These are phyloP conservation scores for Glaucomys volans DNA, from an alignment of 2,113 vertebrate species.

Conservation along the genomic window DNA sequence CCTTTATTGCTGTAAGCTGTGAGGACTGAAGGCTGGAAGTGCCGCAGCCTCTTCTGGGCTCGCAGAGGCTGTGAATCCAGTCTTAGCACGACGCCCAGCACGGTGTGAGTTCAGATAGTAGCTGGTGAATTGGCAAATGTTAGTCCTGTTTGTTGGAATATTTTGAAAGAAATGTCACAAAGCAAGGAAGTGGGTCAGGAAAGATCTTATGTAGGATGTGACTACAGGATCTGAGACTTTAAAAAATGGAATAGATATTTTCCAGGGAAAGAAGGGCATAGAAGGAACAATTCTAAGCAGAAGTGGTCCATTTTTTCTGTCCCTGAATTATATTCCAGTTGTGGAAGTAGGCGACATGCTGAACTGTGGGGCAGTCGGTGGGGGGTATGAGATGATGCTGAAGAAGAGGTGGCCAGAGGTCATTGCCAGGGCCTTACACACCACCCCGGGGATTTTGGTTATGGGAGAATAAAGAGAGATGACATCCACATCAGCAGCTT, in stretches of 20 bases:
- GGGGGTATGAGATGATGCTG: neutral
- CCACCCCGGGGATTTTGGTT: neutral
- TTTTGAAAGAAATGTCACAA: slow-evolving; percentile 31
- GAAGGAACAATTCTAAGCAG: neutral
- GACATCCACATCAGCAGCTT: neutral
- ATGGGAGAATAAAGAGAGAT: neutral
- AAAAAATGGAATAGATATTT: neutral
- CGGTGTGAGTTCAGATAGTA: neutral
- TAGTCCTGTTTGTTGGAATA: neutral
- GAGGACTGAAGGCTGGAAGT: neutral
- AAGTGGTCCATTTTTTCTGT: neutral
- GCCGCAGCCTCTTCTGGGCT: neutral
- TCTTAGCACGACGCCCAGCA: neutral
- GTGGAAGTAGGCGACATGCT: neutral
- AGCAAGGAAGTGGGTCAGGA: neutral
- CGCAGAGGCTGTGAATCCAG: neutral
- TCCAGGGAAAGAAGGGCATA: neutral
- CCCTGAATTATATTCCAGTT: neutral
- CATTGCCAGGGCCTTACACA: neutral
- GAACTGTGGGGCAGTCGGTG: neutral
- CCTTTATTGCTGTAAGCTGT: neutral
- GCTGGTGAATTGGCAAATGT: neutral
- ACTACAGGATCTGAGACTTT: neutral
- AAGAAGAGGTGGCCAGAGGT: neutral
- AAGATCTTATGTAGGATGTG: neutral